Evolutionary conservation across 2,113 vertebrate genomes (phyloP).

Genomic region (Suricata suricatta): DNA sequence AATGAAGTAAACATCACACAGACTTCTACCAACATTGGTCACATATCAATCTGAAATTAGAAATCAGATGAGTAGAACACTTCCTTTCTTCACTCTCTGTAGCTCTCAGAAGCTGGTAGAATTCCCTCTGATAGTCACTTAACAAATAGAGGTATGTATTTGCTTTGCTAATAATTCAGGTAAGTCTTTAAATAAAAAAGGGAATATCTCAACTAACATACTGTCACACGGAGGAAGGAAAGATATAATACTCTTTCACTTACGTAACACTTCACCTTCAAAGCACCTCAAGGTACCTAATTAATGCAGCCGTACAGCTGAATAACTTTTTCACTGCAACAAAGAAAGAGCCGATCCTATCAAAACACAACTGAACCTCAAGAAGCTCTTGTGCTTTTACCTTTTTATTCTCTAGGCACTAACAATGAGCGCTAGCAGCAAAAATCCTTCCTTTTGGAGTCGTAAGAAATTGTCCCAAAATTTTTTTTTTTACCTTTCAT

Average conservation of each 20-base stretch:
- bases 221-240: neutral
- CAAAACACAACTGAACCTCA: conserved; percentile 42
- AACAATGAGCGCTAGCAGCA: conserved; percentile 21
- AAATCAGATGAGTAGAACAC: neutral
- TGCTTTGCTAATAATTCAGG: conserved; percentile 47
- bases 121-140: neutral
- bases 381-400: neutral
- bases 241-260: neutral
- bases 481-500: conserved; percentile 25
- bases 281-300: conserved; percentile 44
- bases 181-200: conserved; percentile 13
- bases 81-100: neutral
- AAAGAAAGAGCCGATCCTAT: conserved; percentile 35
- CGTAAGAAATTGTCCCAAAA: conserved; percentile 35
- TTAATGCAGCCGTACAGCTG: neutral
- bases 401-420: conserved; percentile 15
- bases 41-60: conserved; percentile 35
- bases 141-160: neutral
- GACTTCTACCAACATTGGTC: neutral
- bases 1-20: conserved; percentile 31
- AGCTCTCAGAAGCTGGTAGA: neutral
- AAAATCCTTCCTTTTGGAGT: neutral
- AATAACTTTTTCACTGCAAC: conserved; percentile 36
- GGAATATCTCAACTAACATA: neutral
- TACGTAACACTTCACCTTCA: conserved; percentile 52